Evolutionary conservation across 1,140 invertebrate genomes (phyloP), one percentile per base, ranked within the genome.

Genomic region (Vollenhovia emeryi): DNA sequence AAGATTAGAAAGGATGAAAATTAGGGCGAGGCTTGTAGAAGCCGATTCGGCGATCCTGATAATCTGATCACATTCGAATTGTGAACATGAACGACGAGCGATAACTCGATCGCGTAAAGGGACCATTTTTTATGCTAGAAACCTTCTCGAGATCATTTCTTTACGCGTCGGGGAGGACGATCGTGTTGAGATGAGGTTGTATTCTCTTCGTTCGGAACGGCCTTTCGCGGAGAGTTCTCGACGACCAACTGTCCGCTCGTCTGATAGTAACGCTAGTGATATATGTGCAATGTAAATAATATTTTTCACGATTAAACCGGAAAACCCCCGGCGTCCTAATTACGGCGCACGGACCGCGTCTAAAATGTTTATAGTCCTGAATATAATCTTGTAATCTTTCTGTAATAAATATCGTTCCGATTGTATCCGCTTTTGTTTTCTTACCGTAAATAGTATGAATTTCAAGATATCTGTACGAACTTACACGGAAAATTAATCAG

Each of bases 211-310:
- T 85, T 80, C 50, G 18, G 5, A 40, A 87, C 21, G 59, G 74
- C 48, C 55, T 62, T 87, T 30, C 11, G 21, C 52, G 33, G 76
- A 79, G 45, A 85, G 74, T 71, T 88, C 66, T 88, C 60, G 86
- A 27, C 27, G 73, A 88, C 43, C 57, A 66, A 91, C 89, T 85
- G 83, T 92, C 80, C 73, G 59, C 57, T 91, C 69, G 84, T 87
- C n/a, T 69, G 83, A 78, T 87, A 91, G 87, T 83, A 88, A 90
- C 82, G 86, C 84, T 92, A 91, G 91, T 93, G 92, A 93, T 93
- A 93, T 90, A 90, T 93, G 91, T 93, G 92, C 92, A 93, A 93
- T 93, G 93, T 93, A 93, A 93, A 93, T 93, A 93, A 92, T 92
- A 93, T 93, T 92, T 93, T 92, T 93, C 88, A 89, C 91, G 89